A percentile compares a stretch with the other conserved stretches of the same genome.
Conservation (phyloP, 2,888 invertebrate genomes). For the Teinopalpus imperialis region DNA sequence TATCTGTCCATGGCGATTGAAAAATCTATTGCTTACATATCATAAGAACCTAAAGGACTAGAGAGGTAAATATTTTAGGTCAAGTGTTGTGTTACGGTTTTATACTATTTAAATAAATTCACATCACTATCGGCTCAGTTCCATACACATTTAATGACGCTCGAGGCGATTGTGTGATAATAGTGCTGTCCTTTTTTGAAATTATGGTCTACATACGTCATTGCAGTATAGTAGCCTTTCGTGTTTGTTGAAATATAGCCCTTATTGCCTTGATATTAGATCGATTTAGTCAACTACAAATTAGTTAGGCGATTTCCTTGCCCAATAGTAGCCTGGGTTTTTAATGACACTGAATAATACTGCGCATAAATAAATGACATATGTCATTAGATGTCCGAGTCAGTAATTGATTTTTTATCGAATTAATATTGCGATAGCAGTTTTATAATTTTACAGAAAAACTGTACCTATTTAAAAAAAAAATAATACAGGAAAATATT, state of each 20-base stretch:
- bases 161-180: slow-evolving; percentile 74
- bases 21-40: too few relatives aligned
- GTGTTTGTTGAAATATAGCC: slow-evolving; percentile 27
- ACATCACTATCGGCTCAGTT: slow-evolving; percentile 32
- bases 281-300: slow-evolving; percentile 6
- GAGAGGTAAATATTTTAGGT: too few relatives aligned
- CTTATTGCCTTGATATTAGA: slow-evolving; percentile 25
- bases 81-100: too few relatives aligned
- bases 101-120: too few relatives aligned
- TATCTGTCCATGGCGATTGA: too few relatives aligned
- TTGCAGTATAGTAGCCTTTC: slow-evolving; percentile 12
- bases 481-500: too few relatives aligned
- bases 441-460: too few relatives aligned
- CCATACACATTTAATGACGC: slow-evolving; percentile 49
- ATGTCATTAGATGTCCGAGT: background rate
- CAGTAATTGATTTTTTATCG: too few relatives aligned
- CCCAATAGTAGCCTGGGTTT: slow-evolving; percentile 33
- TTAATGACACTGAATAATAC: slow-evolving; percentile 28
- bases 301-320: slow-evolving; percentile 31
- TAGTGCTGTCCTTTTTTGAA: slow-evolving; percentile 60
- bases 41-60: too few relatives aligned
- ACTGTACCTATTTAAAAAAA: too few relatives aligned
- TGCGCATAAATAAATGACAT: background rate
- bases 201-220: slow-evolving; percentile 69
- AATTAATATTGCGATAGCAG: too few relatives aligned